A percentile compares a stretch with the other conserved stretches of the same genome.
Evolutionary conservation across 2,113 vertebrate species (phyloP).

Genomic region (Athene cunicularia): DNA sequence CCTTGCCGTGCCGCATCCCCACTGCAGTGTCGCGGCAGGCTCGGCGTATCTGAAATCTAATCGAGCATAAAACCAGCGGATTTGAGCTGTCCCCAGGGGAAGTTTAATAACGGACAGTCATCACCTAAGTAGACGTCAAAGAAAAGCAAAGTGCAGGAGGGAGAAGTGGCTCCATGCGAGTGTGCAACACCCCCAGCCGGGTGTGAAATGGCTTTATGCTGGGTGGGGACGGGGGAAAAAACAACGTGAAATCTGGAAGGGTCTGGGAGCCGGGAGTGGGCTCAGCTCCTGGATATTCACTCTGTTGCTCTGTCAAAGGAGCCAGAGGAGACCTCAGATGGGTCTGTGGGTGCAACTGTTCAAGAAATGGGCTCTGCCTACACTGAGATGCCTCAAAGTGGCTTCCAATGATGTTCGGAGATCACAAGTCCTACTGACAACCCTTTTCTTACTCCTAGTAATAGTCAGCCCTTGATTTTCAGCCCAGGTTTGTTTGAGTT

Average conservation of each 20-base stretch:
- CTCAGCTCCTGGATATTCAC: background rate
- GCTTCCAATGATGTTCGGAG: background rate
- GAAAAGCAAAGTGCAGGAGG: background rate
- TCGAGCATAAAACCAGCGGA: background rate
- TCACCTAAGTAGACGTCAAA: background rate
- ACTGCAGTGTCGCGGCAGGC: background rate
- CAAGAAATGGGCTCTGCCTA: background rate
- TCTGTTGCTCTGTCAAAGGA: background rate
- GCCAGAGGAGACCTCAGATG: background rate
- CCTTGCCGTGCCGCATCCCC: background rate
- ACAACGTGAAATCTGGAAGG: background rate
- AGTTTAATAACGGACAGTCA: background rate
- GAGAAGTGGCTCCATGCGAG: background rate
- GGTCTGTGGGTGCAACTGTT: background rate
- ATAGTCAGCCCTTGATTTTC: background rate
- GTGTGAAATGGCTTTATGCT: background rate
- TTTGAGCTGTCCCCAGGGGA: background rate
- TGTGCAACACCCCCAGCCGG: fast-evolving
- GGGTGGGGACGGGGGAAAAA: background rate
- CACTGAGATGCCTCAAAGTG: fast-evolving
- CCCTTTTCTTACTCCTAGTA: background rate
- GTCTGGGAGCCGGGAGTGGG: background rate
- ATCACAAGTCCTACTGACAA: too few species aligned
- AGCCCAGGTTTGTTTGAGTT: background rate
- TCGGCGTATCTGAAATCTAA: background rate